phyloP scores from a whole-genome alignment of 2,113 vertebrate species.

The Guaruba guarouba region DNA sequence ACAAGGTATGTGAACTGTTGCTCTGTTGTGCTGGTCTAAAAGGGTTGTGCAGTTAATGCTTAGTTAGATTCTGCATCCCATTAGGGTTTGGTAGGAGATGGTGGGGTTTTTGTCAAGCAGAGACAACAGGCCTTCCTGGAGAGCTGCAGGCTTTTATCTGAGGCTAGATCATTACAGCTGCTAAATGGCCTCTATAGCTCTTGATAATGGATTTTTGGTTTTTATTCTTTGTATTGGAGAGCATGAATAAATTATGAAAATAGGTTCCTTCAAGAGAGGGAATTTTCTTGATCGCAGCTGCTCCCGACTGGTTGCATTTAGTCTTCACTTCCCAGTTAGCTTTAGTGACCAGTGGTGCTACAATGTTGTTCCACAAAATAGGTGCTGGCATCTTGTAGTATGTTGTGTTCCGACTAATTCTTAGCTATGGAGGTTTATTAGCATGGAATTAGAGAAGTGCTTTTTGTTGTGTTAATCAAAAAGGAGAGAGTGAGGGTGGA shows the following conservation, averaged over 20 bases:
- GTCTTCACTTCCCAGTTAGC: background rate
- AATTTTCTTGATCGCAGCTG: background rate
- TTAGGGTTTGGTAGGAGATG: background rate
- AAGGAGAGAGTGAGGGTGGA: fast-evolving
- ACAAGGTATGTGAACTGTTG: fast-evolving
- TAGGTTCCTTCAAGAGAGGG: background rate
- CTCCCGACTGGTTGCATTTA: background rate
- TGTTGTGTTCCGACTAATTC: background rate
- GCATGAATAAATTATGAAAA: background rate
- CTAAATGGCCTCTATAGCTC: background rate
- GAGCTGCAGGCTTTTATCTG: background rate
- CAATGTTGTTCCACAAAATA: background rate
- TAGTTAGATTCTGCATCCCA: background rate
- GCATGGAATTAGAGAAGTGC: background rate
- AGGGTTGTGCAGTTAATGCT: background rate
- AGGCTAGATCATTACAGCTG: background rate
- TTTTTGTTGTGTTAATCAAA: background rate
- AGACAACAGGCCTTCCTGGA: background rate
- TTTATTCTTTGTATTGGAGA: background rate
- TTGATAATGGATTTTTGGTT: background rate
- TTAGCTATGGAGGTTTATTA: background rate
- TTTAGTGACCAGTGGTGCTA: background rate
- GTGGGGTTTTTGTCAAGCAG: background rate
- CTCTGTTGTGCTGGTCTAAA: background rate
- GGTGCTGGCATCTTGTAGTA: background rate